phyloP scores from a whole-genome alignment of 1,140 invertebrate genomes.

The Philopotamus ludificatus region DNA sequence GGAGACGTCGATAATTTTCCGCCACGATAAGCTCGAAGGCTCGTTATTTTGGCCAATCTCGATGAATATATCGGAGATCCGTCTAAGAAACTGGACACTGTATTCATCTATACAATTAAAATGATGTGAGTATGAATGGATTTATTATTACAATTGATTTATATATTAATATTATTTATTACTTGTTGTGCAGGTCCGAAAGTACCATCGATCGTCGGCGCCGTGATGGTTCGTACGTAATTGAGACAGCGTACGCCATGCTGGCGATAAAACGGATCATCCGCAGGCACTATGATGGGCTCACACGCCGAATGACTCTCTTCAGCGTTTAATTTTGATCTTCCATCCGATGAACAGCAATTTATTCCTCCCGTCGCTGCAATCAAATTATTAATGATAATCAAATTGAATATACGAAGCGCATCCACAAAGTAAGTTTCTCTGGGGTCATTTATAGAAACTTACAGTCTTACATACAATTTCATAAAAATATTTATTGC shows the following conservation, averaged over 20 bases:
- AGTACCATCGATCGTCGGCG: slow-evolving; percentile 67
- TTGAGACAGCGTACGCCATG: slow-evolving; percentile 64
- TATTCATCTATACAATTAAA: slow-evolving; percentile 58
- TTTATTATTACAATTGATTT: background rate
- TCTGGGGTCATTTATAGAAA: no score
- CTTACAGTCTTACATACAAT: no score
- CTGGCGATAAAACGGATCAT: slow-evolving; percentile 63
- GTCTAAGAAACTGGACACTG: slow-evolving; percentile 68
- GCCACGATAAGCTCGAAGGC: slow-evolving; percentile 53
- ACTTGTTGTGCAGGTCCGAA: slow-evolving; percentile 78
- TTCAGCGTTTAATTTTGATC: slow-evolving; percentile 46
- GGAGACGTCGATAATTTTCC: slow-evolving; percentile 55
- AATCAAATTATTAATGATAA: background rate
- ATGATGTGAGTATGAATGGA: background rate
- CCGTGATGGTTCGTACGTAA: slow-evolving; percentile 60
- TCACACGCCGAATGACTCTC: slow-evolving; percentile 59
- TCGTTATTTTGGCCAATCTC: slow-evolving; percentile 48
- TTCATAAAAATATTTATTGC: no score
- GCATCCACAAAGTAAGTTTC: no score
- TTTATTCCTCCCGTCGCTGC: slow-evolving; percentile 56
- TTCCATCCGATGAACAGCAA: slow-evolving; percentile 54
- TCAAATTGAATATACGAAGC: slow-evolving; percentile 4
- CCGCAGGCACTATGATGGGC: slow-evolving; percentile 62
- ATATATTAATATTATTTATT: no score
- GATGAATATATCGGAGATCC: slow-evolving; percentile 66